A percentile compares a stretch with the other conserved stretches of the same genome.
Evolutionary conservation across 2,113 vertebrate genomes (phyloP).

Genomic region (Aptenodytes patagonicus): DNA sequence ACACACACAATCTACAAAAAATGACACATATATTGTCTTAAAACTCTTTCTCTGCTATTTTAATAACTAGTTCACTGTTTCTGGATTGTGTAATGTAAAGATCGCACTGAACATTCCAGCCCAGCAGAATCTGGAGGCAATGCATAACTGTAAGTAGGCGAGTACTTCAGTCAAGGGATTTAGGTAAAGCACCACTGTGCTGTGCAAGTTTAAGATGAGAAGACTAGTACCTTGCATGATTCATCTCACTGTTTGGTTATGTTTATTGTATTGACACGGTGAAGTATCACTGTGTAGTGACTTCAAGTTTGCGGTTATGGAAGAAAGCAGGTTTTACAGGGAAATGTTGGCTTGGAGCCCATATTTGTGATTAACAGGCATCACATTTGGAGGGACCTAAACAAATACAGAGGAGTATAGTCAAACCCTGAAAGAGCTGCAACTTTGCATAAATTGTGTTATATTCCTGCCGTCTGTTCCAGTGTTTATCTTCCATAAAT

Average conservation of each 20-base stretch:
- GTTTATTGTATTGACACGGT: not conserved
- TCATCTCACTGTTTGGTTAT: not conserved
- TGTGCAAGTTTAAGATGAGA: not conserved
- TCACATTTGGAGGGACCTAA: not conserved
- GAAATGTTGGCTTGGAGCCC: not conserved
- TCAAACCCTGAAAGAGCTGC: not conserved
- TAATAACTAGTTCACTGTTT: not conserved
- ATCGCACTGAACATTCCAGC: not conserved
- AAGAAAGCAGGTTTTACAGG: not conserved
- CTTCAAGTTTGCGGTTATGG: not conserved
- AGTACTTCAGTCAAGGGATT: not conserved
- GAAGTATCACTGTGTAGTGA: not conserved
- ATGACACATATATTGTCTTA: not conserved
- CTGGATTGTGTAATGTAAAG: not conserved
- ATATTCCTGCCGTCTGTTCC: not conserved
- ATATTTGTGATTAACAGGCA: not conserved
- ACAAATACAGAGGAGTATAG: not conserved
- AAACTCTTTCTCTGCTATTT: not conserved
- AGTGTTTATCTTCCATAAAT: slow-evolving; percentile 50
- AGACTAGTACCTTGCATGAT: not conserved
- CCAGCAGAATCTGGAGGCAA: not conserved
- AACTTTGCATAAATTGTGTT: slow-evolving; percentile 21
- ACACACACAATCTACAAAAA: not conserved
- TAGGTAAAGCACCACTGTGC: not conserved
- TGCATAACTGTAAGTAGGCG: not conserved